Evolutionary conservation across 2,113 vertebrate genomes (phyloP).

Genomic region (Pogonocichla stellata): DNA sequence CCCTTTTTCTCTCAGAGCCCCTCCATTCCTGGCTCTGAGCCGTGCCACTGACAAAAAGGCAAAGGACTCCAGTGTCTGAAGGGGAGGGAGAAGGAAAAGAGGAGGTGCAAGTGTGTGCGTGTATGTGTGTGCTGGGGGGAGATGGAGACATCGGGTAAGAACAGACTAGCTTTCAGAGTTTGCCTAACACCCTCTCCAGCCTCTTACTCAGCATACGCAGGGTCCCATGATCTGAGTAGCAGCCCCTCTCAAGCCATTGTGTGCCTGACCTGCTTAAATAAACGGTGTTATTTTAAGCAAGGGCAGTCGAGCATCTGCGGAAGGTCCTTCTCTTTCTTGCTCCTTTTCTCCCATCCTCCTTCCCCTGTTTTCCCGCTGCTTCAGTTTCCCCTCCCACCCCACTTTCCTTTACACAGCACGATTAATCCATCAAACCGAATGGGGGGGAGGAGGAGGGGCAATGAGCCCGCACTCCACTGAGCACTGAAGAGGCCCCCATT

Average conservation of each 20-base stretch:
- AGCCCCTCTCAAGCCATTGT: conserved; percentile 51
- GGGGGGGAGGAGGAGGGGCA: conserved; percentile 62
- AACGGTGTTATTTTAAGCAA: conserved; percentile 61
- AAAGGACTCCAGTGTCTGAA: background rate
- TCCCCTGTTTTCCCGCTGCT: conserved; percentile 44
- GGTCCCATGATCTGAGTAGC: conserved; percentile 57
- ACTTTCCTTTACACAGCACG: conserved; percentile 73
- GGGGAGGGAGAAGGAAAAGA: background rate
- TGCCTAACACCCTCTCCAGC: conserved; percentile 45
- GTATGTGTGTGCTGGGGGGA: background rate
- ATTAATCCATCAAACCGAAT: conserved; percentile 75
- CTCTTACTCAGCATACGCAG: background rate
- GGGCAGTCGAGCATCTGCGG: conserved; percentile 41
- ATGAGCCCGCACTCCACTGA: conserved; percentile 79
- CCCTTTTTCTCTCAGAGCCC: background rate
- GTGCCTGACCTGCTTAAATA: conserved; percentile 61
- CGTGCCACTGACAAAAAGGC: background rate
- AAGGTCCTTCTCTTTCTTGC: conserved; percentile 57
- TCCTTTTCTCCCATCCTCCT: conserved; percentile 40
- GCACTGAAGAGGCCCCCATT: conserved; percentile 81
- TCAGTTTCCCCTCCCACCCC: conserved; percentile 62
- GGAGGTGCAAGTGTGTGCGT: background rate
- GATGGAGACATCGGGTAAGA: conserved; percentile 1
- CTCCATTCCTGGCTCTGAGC: background rate
- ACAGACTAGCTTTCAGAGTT: conserved; percentile 42